Percentiles rank a stretch among this genome's conserved stretches.
These are phyloP conservation scores for Neomorphus geoffroyi DNA, from an alignment of 2,797 vertebrate species.

Conservation along the genomic window DNA sequence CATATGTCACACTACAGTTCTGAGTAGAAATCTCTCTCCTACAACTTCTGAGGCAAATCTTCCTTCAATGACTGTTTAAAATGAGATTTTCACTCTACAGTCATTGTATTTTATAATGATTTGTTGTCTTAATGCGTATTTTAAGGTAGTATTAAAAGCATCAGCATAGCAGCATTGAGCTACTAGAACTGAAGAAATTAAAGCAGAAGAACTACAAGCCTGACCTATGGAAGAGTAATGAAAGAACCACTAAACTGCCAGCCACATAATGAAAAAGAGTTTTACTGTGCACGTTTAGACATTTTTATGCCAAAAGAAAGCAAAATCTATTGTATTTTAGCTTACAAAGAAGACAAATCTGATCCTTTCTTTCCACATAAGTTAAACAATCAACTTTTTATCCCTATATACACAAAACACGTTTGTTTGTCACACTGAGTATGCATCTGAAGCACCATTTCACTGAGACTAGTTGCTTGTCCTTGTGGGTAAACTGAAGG, in stretches of 20 bases:
- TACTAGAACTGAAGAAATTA: neutral
- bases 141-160: neutral
- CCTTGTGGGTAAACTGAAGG: slow-evolving; percentile 52
- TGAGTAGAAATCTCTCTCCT: neutral
- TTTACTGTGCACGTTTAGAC: neutral
- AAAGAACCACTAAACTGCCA: neutral
- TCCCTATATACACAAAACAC: neutral
- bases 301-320: neutral
- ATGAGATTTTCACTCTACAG: neutral
- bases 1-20: neutral
- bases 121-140: neutral
- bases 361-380: neutral
- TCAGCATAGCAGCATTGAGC: neutral
- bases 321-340: neutral
- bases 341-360: neutral
- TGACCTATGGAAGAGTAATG: neutral
- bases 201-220: neutral
- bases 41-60: neutral
- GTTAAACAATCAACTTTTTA: neutral
- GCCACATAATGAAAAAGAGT: neutral
- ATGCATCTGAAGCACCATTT: neutral
- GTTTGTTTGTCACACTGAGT: neutral
- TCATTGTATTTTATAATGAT: neutral
- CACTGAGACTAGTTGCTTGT: neutral
- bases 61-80: neutral